phyloP scores from a whole-genome alignment of 1,140 invertebrate genomes.

The Gyrodactylus salaris region DNA sequence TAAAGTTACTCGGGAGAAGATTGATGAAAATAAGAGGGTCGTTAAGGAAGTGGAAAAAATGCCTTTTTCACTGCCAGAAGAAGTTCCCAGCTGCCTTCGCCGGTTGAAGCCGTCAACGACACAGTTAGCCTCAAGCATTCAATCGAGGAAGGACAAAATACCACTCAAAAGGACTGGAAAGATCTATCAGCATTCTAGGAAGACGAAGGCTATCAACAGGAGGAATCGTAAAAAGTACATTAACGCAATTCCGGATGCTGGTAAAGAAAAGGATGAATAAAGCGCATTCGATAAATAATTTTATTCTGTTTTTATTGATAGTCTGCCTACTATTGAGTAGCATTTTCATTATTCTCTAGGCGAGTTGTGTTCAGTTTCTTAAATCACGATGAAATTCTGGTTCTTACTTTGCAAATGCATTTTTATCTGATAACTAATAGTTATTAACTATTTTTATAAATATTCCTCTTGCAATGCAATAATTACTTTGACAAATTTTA shows the following conservation, averaged over 20 bases:
- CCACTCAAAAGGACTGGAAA: background rate
- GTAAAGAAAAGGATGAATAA: background rate
- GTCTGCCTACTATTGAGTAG: background rate
- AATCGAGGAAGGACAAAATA: background rate
- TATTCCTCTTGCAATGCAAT: too few relatives aligned
- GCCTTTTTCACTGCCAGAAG: background rate
- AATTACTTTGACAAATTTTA: too few relatives aligned
- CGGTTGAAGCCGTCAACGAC: background rate
- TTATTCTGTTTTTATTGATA: background rate
- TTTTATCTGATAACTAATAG: too few relatives aligned
- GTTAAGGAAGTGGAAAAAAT: background rate
- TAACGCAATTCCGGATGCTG: background rate
- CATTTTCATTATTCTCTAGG: background rate
- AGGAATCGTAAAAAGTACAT: background rate
- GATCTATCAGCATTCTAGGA: background rate
- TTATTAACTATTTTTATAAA: too few relatives aligned
- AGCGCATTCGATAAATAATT: background rate
- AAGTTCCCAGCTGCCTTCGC: background rate
- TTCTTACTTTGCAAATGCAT: background rate
- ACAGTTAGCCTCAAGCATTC: background rate
- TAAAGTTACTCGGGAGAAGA: background rate
- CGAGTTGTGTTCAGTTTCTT: background rate
- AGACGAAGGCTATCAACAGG: background rate
- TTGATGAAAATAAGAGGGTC: background rate
- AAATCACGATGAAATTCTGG: background rate